phyloP scores from a whole-genome alignment of 2,888 invertebrate genomes.

The Drosophila phalerata region DNA sequence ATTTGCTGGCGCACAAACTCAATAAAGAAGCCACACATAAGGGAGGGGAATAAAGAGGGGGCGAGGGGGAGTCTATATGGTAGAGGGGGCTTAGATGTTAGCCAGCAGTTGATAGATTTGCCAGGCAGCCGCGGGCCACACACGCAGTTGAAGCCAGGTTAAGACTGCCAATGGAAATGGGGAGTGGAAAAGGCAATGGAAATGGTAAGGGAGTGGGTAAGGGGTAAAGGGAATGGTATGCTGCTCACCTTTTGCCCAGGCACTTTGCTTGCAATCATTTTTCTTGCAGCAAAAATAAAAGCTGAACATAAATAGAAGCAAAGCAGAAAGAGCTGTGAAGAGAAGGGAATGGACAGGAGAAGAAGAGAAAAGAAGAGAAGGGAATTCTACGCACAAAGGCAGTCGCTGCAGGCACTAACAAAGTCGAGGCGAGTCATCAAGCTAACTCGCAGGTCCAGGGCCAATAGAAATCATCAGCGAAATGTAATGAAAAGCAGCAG shows the following conservation, averaged over 20 bases:
- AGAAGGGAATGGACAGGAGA: background rate
- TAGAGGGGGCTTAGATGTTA: constrained; percentile 5
- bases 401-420: constrained; percentile 54
- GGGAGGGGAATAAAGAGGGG: background rate
- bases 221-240: constrained; percentile 13
- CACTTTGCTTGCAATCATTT: constrained; percentile 74
- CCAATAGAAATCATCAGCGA: constrained; percentile 70
- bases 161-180: background rate
- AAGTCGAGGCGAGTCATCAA: constrained; percentile 16
- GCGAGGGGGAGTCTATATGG: background rate
- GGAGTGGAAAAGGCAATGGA: background rate
- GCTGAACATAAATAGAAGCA: constrained; percentile 30
- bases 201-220: background rate
- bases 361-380: background rate
- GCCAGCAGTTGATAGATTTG: constrained; percentile 69
- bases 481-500: constrained; percentile 72
- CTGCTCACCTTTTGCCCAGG: constrained; percentile 66
- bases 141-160: constrained; percentile 45
- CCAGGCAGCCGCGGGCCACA: constrained; percentile 74
- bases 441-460: constrained; percentile 34
- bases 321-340: background rate
- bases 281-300: constrained; percentile 48
- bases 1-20: constrained; percentile 74
- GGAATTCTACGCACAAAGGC: constrained; percentile 48
- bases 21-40: constrained; percentile 61